These are phyloP conservation scores for Brachionichthys hirsutus DNA, from an alignment of 2,113 vertebrate genomes.

Conservation along the genomic window DNA sequence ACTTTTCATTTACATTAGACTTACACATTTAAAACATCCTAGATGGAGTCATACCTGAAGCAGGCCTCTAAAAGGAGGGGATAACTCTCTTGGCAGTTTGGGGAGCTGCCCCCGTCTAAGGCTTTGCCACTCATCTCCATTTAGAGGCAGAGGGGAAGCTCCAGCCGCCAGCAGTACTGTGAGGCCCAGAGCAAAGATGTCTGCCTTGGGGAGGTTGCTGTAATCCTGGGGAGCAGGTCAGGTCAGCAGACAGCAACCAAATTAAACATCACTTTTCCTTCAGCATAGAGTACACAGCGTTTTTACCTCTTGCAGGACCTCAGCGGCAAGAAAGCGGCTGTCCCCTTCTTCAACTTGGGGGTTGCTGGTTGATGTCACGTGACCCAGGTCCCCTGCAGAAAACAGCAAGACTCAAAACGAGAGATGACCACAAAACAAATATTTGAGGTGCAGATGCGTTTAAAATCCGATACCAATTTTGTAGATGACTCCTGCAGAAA, in stretches of 20 bases:
- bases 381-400: conserved; percentile 89
- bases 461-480: conserved; percentile 85
- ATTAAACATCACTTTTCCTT: neutral
- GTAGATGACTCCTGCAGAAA: conserved; percentile 81
- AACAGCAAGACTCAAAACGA: neutral
- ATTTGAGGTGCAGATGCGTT: neutral
- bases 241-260: no score
- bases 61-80: conserved; percentile 73
- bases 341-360: conserved; percentile 95
- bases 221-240: conserved; percentile 83
- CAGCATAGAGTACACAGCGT: neutral
- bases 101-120: conserved; percentile 85
- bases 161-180: conserved; percentile 85
- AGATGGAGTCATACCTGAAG: conserved; percentile 78
- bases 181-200: conserved; percentile 89
- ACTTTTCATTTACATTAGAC: no score
- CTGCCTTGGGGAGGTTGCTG: conserved; percentile 85
- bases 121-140: conserved; percentile 83
- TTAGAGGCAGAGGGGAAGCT: conserved; percentile 79
- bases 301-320: conserved; percentile 90
- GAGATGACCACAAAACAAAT: neutral
- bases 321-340: conserved; percentile 89
- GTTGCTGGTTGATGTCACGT: conserved; percentile 84
- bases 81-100: conserved; percentile 78
- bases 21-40: neutral